Percentiles rank a stretch among this genome's conserved stretches.
phyloP scores from a whole-genome alignment of 2,888 invertebrate species.

The Cephalotes varians region DNA sequence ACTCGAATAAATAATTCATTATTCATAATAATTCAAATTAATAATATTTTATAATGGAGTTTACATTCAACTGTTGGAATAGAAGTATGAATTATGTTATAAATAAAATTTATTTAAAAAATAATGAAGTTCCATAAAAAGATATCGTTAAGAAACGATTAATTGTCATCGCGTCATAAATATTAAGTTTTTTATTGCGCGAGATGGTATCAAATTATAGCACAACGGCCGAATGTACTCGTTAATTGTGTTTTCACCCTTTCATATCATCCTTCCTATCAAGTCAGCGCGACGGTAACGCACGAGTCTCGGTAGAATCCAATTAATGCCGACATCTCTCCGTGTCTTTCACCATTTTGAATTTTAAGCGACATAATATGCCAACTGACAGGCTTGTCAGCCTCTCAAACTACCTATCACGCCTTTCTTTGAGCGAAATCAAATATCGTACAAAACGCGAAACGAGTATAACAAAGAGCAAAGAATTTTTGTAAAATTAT shows the following conservation, averaged over 20 bases:
- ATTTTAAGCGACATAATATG: constrained; percentile 77
- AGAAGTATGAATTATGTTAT: background rate
- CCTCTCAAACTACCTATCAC: constrained; percentile 64
- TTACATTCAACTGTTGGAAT: background rate
- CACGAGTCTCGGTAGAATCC: constrained; percentile 75
- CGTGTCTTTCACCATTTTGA: constrained; percentile 77
- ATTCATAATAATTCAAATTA: too few relatives aligned
- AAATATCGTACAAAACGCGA: constrained; percentile 46
- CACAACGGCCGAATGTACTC: constrained; percentile 64
- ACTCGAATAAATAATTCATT: background rate
- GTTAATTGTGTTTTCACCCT: constrained; percentile 74
- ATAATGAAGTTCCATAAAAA: background rate
- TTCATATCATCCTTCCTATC: constrained; percentile 64
- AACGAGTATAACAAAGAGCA: background rate
- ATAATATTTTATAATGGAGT: background rate
- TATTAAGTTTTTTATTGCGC: constrained; percentile 1
- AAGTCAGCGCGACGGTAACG: constrained; percentile 68
- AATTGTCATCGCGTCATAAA: background rate
- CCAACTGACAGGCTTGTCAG: constrained; percentile 73
- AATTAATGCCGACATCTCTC: constrained; percentile 77
- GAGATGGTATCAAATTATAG: constrained; percentile 58
- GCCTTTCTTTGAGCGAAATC: constrained; percentile 54
- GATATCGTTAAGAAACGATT: background rate
- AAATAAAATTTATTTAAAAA: background rate
- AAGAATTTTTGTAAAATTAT: background rate